These are phyloP conservation scores for Leucophenga maculata DNA, from an alignment of 2,888 invertebrate species.

Conservation along the genomic window DNA sequence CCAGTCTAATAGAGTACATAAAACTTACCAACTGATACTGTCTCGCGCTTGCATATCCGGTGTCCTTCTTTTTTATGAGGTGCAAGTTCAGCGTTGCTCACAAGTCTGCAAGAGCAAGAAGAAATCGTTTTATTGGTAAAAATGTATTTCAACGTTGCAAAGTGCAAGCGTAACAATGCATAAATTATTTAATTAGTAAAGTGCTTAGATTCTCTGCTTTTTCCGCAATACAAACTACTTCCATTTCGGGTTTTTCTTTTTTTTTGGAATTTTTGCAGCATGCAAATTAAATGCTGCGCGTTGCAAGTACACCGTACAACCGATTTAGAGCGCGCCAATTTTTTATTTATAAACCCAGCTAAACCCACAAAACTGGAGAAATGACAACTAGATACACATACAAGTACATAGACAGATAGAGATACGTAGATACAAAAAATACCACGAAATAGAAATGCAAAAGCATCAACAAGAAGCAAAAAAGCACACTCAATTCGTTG, in stretches of 20 bases:
- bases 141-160: not conserved
- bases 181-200: conserved; percentile 28
- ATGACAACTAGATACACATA: not conserved
- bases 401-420: not conserved
- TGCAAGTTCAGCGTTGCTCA: conserved; percentile 10
- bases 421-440: not conserved
- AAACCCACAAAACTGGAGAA: not conserved
- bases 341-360: conserved; percentile 15
- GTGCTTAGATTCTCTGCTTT: conserved; percentile 10
- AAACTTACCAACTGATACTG: conserved; percentile 23
- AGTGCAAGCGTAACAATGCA: conserved; percentile 12
- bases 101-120: conserved; percentile 8
- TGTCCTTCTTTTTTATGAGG: not conserved
- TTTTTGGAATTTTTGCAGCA: conserved; percentile 6
- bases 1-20: no score
- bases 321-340: conserved; percentile 6
- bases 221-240: not conserved
- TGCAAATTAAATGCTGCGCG: conserved; percentile 1
- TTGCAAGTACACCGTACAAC: not conserved
- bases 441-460: not conserved
- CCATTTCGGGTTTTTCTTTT: not conserved
- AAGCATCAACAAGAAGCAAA: not conserved
- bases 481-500: not conserved
- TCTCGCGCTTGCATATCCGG: conserved; percentile 4
- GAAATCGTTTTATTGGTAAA: not conserved